Evolutionary conservation across 2,797 vertebrate species (phyloP).

Genomic region (Enteromius afrohamiltoni): DNA sequence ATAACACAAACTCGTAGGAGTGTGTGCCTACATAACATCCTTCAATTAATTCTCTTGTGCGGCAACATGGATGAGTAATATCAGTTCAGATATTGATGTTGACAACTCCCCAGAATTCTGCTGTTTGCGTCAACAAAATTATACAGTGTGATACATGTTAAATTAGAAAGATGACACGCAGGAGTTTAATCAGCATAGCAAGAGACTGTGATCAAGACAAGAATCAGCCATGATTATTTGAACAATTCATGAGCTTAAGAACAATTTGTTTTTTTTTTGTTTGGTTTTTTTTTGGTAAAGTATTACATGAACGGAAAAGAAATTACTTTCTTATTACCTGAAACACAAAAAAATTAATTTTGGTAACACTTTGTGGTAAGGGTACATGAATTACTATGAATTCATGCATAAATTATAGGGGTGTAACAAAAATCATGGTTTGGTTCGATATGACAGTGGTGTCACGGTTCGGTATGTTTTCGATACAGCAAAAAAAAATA

Average conservation of each 20-base stretch:
- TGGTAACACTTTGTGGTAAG: too few relatives aligned
- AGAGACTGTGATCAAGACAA: background rate
- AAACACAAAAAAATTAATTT: background rate
- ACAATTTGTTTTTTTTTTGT: background rate
- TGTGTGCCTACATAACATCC: slow-evolving; percentile 31
- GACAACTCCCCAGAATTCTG: background rate
- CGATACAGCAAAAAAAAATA: too few relatives aligned
- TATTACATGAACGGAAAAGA: too few relatives aligned
- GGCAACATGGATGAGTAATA: slow-evolving; percentile 40
- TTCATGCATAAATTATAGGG: too few relatives aligned
- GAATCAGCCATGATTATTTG: slow-evolving; percentile 1
- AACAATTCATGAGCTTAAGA: background rate
- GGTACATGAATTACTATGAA: too few relatives aligned
- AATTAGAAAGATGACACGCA: background rate
- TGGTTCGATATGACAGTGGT: too few relatives aligned
- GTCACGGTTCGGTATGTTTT: too few relatives aligned
- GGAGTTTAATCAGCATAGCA: background rate
- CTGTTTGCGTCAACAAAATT: slow-evolving; percentile 39
- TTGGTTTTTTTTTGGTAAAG: background rate
- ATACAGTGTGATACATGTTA: slow-evolving; percentile 16
- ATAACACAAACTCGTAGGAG: slow-evolving; percentile 41
- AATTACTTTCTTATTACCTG: background rate
- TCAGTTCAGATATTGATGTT: slow-evolving; percentile 33
- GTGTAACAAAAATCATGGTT: too few relatives aligned
- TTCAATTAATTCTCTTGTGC: slow-evolving; percentile 22